Conservation (phyloP, 2,113 vertebrate species). For the Rhizomys pruinosus region DNA sequence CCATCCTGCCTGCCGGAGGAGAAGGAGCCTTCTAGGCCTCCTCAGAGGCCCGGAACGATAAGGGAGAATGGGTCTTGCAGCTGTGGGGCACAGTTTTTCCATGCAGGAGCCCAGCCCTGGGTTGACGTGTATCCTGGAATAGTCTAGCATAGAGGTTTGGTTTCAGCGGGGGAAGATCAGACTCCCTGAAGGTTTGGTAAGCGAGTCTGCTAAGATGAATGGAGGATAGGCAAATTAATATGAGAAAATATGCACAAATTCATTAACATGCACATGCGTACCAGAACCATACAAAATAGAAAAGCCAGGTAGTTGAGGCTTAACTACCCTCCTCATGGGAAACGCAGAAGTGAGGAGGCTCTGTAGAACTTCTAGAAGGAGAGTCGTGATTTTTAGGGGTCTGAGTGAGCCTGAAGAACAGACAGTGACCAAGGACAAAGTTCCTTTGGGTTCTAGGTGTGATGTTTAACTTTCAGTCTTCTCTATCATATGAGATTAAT, state of each 20-base stretch:
- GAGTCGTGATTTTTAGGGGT: not conserved
- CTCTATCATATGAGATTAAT: not conserved
- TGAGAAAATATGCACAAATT: not conserved
- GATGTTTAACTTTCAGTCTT: not conserved
- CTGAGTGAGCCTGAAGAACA: not conserved
- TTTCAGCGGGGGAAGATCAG: not conserved
- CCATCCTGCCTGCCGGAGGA: no score
- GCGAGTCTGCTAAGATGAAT: not conserved
- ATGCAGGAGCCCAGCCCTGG: accelerated
- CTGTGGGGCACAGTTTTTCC: not conserved
- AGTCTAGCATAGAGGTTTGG: not conserved
- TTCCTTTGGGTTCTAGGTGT: not conserved
- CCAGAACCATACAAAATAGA: not conserved
- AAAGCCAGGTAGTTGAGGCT: not conserved
- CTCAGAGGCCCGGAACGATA: not conserved
- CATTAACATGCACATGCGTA: no score
- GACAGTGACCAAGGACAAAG: not conserved
- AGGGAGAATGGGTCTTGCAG: not conserved
- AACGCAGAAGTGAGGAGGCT: not conserved
- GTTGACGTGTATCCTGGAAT: not conserved
- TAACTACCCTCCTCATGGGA: not conserved
- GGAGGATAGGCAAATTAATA: not conserved
- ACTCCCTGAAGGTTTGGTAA: not conserved
- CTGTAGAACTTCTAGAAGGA: not conserved
- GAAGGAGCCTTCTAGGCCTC: not conserved